Percentiles rank a stretch among this genome's conserved stretches.
Conservation (phyloP, 2,113 vertebrate species). For the Microtus montanus region DNA sequence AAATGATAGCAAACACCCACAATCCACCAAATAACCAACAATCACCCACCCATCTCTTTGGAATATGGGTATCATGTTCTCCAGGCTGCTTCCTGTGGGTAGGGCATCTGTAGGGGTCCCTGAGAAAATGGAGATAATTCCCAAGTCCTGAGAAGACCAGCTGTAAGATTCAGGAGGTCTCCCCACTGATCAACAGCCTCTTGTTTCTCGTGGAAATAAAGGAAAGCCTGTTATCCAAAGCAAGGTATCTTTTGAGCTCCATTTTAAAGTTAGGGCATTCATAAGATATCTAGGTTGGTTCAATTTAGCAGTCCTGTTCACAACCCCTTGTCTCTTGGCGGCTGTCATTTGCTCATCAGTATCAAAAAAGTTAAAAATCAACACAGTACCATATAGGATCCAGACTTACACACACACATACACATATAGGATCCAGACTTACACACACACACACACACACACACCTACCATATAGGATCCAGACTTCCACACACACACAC, state of each 20-base stretch:
- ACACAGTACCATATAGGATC: not conserved
- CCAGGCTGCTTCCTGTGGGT: not conserved
- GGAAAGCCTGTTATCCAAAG: not conserved
- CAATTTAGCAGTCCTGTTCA: not conserved
- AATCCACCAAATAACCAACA: not conserved
- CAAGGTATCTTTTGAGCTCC: not conserved
- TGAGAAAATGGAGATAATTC: not conserved
- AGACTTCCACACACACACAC: too few relatives aligned
- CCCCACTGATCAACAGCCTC: not conserved
- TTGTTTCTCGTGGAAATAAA: not conserved
- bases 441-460: too few relatives aligned
- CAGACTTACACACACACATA: too few relatives aligned
- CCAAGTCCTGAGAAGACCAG: not conserved
- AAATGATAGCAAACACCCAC: not conserved
- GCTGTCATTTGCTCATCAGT: not conserved
- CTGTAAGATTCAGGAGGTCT: not conserved
- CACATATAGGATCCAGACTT: too few relatives aligned
- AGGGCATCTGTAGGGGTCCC: not conserved
- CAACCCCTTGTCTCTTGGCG: not conserved
- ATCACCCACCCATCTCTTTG: not conserved
- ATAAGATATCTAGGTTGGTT: not conserved
- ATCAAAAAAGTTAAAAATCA: not conserved
- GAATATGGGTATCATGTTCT: not conserved
- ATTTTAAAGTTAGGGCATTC: not conserved
- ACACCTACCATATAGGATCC: too few relatives aligned